Percentiles rank a stretch among this genome's conserved stretches.
Conservation (phyloP, 2,888 invertebrate species). For the Seira musarum region DNA sequence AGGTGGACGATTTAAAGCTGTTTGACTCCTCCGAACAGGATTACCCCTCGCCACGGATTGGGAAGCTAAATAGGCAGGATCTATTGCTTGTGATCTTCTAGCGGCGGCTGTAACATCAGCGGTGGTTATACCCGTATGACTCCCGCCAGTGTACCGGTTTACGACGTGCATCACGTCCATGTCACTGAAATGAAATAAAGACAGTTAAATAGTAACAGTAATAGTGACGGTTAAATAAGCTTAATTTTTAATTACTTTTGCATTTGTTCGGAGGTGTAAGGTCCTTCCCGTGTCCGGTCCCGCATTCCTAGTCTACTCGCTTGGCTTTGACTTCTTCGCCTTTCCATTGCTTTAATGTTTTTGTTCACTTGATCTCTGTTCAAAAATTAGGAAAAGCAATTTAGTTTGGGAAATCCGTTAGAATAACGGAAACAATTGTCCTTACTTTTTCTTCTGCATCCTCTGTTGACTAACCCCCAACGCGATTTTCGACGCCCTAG, state of each 20-base stretch:
- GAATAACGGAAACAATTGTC: too few relatives aligned
- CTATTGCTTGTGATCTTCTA: background rate
- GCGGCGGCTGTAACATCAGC: constrained; percentile 38
- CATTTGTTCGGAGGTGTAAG: background rate
- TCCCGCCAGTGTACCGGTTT: constrained; percentile 85
- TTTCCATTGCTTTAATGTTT: constrained; percentile 34
- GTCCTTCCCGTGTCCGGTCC: too few relatives aligned
- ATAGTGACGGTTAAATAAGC: too few relatives aligned
- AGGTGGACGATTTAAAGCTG: too few relatives aligned
- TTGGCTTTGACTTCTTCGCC: constrained; percentile 4
- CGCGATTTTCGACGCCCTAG: constrained; percentile 62
- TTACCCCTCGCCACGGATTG: too few relatives aligned
- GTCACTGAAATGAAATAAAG: too few relatives aligned
- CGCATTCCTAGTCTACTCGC: background rate
- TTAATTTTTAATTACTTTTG: too few relatives aligned
- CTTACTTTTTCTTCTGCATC: constrained; percentile 37
- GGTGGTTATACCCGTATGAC: constrained; percentile 80
- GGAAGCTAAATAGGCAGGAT: too few relatives aligned
- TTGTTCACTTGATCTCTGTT: constrained; percentile 38
- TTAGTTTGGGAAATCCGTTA: too few relatives aligned
- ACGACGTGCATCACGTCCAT: constrained; percentile 74
- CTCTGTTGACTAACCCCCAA: constrained; percentile 64
- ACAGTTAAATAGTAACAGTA: too few relatives aligned
- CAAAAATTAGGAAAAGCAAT: too few relatives aligned
- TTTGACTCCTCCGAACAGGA: too few relatives aligned